Evolutionary conservation across 2,888 invertebrate genomes (phyloP), one percentile per base, ranked within the genome.

Genomic region (Phyllotreta cruciferae): DNA sequence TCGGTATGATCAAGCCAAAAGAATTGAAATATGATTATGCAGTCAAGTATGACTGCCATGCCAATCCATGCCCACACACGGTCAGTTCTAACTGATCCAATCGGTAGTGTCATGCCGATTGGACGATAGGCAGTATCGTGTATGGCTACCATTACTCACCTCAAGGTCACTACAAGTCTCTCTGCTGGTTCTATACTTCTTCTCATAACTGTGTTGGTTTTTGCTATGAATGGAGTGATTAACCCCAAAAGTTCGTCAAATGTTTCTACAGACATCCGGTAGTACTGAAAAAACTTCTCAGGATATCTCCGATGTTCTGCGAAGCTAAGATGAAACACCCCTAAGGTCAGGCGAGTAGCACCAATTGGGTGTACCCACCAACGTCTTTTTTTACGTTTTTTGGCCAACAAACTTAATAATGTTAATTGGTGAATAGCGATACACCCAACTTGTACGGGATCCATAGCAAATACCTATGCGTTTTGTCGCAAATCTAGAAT

Each of bases 351-450:
- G 34, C 35, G 50, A 34, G 11, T 14, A 3, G 1, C 34, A 34
- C 8, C 50, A 34, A 50, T 8, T 1, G 36, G 50, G n/a, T 50
- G 50, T 34, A 50, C 34, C 50, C 50, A 50, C 24, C 34, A 50
- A 14, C 35, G 34, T n/a, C 4, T 7, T 50, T 34, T 14, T 24
- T 34, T 50, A 8, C 34, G 50, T 50, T 10, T 10, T 41, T 41
- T 10, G 41, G 10, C 41, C 41, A 10, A 10, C 41, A 41, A 10
- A 10, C 41, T 41, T 10, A 41, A 41, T 10, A 10, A 41, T 3
- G 41, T 41, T 13, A 45, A 45, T 10, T 6, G 9, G 9, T 8
- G 9, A 24, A 13, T 1, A 13, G 13, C 45, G 9, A 45, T 9
- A 45, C 45, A 45, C 5, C 6, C 45, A 13, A 45, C 13, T 45